Percentiles rank a stretch among this genome's conserved stretches.
These are phyloP conservation scores for Mesorhabditis spiculigera DNA, from an alignment of 2,888 invertebrate species.

Conservation along the genomic window DNA sequence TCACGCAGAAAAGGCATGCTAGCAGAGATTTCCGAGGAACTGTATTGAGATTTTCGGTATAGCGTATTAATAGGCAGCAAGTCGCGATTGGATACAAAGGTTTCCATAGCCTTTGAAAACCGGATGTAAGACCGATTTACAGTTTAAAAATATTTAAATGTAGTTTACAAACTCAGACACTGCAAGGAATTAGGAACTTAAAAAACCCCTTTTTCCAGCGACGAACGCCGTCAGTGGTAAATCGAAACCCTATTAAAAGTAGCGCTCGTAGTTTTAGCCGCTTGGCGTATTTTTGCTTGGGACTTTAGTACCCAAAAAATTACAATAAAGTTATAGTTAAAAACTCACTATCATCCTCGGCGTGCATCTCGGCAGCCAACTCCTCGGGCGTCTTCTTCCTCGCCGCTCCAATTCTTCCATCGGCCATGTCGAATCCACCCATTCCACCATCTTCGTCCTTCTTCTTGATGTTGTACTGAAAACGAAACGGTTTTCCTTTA, in stretches of 20 bases:
- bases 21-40: too few species aligned
- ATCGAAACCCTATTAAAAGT: too few species aligned
- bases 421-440: slow-evolving; percentile 64
- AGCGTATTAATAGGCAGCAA: too few species aligned
- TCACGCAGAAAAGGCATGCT: too few species aligned
- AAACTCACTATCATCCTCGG: slow-evolving; percentile 65
- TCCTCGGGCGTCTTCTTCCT: slow-evolving; percentile 64
- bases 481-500: background rate
- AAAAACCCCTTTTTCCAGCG: too few species aligned
- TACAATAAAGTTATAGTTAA: background rate
- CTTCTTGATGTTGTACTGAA: slow-evolving; percentile 30
- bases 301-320: too few species aligned
- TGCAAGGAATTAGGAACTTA: too few species aligned
- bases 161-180: too few species aligned
- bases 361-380: slow-evolving; percentile 90
- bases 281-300: too few species aligned
- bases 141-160: background rate
- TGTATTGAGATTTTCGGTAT: too few species aligned
- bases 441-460: slow-evolving; percentile 77
- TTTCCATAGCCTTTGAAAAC: background rate
- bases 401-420: slow-evolving; percentile 11
- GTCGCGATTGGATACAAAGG: background rate
- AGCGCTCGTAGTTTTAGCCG: too few species aligned
- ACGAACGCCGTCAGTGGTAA: too few species aligned
- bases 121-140: background rate